phyloP scores from a whole-genome alignment of 2,888 invertebrate genomes.

The Blera fallax region DNA sequence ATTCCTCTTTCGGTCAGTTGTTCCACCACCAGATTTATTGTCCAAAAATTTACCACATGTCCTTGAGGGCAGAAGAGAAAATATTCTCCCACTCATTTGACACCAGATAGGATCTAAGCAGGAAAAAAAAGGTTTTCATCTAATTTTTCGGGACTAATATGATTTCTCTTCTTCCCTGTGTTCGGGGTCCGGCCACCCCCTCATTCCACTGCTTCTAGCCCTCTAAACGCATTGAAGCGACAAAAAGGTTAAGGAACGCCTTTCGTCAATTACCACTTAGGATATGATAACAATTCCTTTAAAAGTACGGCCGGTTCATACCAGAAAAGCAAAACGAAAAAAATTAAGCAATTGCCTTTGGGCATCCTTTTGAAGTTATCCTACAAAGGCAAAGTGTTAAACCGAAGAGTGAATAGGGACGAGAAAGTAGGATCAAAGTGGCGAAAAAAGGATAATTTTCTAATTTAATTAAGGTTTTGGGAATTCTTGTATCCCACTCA shows the following conservation, averaged over 20 bases:
- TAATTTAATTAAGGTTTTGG: conserved; percentile 65
- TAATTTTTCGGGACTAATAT: conserved; percentile 61
- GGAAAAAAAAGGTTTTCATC: conserved; percentile 44
- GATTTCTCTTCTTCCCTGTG: conserved; percentile 31
- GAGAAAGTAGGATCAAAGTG: conserved; percentile 53
- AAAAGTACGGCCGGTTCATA: conserved; percentile 2
- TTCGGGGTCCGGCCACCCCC: conserved; percentile 7
- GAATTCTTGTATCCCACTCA: neutral
- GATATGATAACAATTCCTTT: conserved; percentile 67
- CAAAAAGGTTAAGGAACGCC: conserved; percentile 71
- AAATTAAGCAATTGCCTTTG: conserved; percentile 55
- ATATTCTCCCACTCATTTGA: conserved; percentile 61
- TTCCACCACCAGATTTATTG: conserved; percentile 58
- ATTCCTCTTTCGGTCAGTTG: conserved; percentile 39
- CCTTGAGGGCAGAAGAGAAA: conserved; percentile 3
- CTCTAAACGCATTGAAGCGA: conserved; percentile 57
- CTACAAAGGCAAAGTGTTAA: conserved; percentile 61
- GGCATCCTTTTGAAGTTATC: conserved; percentile 60
- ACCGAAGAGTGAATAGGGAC: conserved; percentile 25
- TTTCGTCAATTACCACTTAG: conserved; percentile 71
- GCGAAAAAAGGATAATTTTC: conserved; percentile 69
- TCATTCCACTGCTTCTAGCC: neutral
- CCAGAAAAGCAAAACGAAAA: neutral
- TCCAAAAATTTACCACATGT: conserved; percentile 48
- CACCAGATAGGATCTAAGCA: conserved; percentile 54